These are phyloP conservation scores for Lepidurus packardi DNA, from an alignment of 1,140 invertebrate species.

Conservation along the genomic window DNA sequence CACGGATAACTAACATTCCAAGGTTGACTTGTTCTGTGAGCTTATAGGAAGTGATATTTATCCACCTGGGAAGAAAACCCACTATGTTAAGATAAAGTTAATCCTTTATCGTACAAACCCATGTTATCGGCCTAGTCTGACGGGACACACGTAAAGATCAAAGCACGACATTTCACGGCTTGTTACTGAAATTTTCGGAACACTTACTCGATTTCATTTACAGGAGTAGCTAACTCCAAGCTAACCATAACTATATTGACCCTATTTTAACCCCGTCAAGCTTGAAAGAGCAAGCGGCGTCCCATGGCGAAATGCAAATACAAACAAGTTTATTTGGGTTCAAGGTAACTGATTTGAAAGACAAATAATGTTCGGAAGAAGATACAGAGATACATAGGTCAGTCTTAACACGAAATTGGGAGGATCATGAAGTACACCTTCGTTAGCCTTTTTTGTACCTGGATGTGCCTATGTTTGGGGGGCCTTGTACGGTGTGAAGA, in stretches of 20 bases:
- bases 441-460: background rate
- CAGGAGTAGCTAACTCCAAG: too few relatives aligned
- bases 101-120: background rate
- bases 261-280: too few relatives aligned
- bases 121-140: background rate
- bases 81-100: background rate
- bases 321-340: background rate
- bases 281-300: too few relatives aligned
- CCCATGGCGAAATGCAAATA: background rate
- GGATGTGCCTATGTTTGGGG: background rate
- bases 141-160: background rate
- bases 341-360: background rate
- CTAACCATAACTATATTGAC: too few relatives aligned
- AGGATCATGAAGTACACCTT: background rate
- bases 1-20: background rate
- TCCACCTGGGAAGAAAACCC: background rate
- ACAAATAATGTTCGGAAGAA: background rate
- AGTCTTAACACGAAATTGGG: background rate
- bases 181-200: too few relatives aligned
- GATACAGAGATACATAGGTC: background rate
- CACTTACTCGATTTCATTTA: too few relatives aligned
- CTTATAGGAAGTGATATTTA: background rate
- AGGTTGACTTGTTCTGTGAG: background rate
- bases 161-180: background rate
- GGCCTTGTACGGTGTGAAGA: slow-evolving; percentile 7